Base-by-base conservation (phyloP, 2,113 vertebrate species). In the Perca schrenkii region DNA sequence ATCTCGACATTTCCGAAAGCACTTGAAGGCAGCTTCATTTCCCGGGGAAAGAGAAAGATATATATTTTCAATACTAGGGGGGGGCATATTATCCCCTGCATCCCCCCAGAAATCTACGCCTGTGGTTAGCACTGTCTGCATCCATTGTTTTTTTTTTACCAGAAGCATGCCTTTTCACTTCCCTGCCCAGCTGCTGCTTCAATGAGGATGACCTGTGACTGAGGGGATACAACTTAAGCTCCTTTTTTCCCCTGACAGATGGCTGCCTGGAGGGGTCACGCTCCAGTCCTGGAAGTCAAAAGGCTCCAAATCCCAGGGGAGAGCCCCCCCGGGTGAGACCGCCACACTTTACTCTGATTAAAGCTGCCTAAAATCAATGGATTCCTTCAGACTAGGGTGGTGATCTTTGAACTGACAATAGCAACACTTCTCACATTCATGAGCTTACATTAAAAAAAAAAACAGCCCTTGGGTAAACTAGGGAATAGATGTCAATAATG, bases 261-360 rank as follows among this genome's bases (percentile, higher is more conserved):
- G 94, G 94, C 49, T 21, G 86, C 86, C 88, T 77, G 73, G 73
- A 80, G 90, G 91, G 91, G 93, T 94, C 90, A 95, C 63, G n/a
- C 79, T 89, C 80, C 79, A 56, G 63, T 72, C 80, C 83, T 84
- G 81, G 70, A 77, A 87, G 85, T 89, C 89, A 93, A 87, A 85
- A 83, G 86, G 68, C 80, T 88, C 25, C 57, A 75, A 67, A 77
- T 89, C 85, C 89, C 88, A 40, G 52, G 83, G 76, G 74, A 57
- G 17, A 21, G 10, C 50, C 25, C 34, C 46, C 74, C 78, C n/a
- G 34, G 70, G 84, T 68, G 75, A 56, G 66, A 68, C 70, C 81
- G 36, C 84, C 91, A 92, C 86, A 83, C 89, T 87, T 91, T 64
- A 60, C 87, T 83, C 83, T 88, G 86, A 93, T 88, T 90, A 64